Conservation (phyloP, 1,140 invertebrate species). For the Homarus americanus region DNA sequence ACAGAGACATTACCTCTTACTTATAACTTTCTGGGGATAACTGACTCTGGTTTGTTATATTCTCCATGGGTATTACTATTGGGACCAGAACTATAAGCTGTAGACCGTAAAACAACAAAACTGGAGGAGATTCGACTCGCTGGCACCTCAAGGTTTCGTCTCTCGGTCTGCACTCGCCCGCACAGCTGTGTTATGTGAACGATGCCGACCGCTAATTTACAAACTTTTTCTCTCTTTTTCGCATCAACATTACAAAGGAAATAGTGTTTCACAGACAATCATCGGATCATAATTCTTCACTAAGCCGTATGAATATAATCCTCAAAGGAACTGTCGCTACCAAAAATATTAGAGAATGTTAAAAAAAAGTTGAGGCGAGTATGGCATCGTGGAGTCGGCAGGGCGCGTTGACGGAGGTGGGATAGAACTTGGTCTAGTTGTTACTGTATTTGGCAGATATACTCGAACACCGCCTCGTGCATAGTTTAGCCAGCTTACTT, state of each 20-base stretch:
- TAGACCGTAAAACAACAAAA: background rate
- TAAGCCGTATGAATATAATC: too few relatives aligned
- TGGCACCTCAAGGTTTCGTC: conserved; percentile 62
- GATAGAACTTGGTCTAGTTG: conserved; percentile 68
- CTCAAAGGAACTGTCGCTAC: background rate
- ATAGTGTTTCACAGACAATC: background rate
- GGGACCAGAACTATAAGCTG: background rate
- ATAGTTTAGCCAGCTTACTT: background rate
- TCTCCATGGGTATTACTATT: too few relatives aligned
- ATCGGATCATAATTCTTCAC: background rate
- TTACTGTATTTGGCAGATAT: conserved; percentile 71
- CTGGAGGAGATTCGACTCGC: conserved; percentile 28
- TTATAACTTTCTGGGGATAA: too few relatives aligned
- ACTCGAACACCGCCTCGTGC: background rate
- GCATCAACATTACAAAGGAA: background rate
- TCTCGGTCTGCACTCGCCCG: conserved; percentile 67
- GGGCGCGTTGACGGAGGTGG: conserved; percentile 67
- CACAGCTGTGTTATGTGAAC: conserved; percentile 68
- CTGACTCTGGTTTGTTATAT: too few relatives aligned
- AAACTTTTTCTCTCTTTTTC: conserved; percentile 16
- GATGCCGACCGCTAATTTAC: conserved; percentile 45
- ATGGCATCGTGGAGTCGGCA: conserved; percentile 54
- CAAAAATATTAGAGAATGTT: background rate
- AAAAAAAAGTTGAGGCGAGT: conserved; percentile 17
- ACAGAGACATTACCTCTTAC: too few relatives aligned